These are phyloP conservation scores for Erithacus rubecula DNA, from an alignment of 2,797 vertebrate species.

Conservation along the genomic window DNA sequence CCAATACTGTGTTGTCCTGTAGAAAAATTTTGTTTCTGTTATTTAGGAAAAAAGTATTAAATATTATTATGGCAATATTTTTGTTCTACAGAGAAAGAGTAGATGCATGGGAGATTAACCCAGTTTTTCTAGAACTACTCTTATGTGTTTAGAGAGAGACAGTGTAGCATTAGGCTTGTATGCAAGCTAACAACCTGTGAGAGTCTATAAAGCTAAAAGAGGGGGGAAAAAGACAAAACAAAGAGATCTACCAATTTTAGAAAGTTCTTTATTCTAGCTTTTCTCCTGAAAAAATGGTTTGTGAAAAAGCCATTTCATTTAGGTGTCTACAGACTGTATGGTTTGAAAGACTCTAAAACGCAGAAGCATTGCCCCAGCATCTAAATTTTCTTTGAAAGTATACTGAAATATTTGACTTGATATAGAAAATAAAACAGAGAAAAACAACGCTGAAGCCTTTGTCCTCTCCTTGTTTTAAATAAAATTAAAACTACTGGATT, in stretches of 20 bases:
- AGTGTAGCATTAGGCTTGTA: not conserved
- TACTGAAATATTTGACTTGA: not conserved
- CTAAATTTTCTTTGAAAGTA: not conserved
- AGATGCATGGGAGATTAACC: not conserved
- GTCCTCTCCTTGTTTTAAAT: not conserved
- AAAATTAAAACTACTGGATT: not conserved
- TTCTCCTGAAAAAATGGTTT: not conserved
- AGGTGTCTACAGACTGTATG: not conserved
- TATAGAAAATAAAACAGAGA: not conserved
- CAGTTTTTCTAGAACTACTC: not conserved
- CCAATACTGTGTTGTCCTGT: not conserved
- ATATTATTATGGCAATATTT: not conserved
- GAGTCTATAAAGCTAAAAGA: not conserved
- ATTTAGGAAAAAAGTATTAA: not conserved
- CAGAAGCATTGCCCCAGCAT: not conserved
- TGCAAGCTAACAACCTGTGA: not conserved
- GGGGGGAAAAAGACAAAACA: not conserved
- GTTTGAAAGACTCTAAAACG: not conserved
- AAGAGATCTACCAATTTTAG: not conserved
- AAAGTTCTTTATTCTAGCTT: not conserved
- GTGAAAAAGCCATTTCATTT: not conserved
- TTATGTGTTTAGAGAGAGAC: not conserved
- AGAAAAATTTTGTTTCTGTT: not conserved
- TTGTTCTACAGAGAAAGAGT: not conserved
- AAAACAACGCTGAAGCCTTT: not conserved